Conservation (phyloP, 2,113 vertebrate genomes). For the Suncus etruscus region DNA sequence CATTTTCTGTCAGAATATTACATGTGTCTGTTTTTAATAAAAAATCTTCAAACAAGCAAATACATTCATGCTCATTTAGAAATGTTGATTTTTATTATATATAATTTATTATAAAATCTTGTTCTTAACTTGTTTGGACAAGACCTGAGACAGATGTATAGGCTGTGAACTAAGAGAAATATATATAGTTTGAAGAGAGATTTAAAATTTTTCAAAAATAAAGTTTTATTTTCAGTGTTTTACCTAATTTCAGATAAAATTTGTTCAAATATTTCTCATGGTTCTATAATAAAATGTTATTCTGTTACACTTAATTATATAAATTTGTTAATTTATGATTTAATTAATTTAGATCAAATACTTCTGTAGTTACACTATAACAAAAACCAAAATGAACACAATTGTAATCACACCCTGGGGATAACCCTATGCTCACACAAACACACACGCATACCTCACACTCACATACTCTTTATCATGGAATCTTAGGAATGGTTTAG, state of each 20-base stretch:
- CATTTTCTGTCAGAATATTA: background rate
- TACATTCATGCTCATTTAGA: background rate
- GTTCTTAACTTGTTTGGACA: background rate
- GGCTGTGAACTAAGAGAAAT: background rate
- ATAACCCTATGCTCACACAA: background rate
- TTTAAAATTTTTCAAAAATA: background rate
- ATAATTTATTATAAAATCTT: background rate
- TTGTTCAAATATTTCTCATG: background rate
- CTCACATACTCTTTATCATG: background rate
- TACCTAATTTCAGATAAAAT: background rate
- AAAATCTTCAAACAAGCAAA: background rate
- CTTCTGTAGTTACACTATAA: background rate
- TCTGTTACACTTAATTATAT: background rate
- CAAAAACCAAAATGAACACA: background rate
- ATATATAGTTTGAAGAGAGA: background rate
- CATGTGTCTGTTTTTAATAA: background rate
- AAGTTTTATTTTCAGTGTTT: background rate
- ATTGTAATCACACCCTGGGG: background rate
- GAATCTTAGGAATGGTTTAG: background rate
- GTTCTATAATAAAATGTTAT: background rate
- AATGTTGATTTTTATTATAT: background rate
- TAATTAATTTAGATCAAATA: background rate
- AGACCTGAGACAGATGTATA: background rate
- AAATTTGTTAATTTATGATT: background rate
- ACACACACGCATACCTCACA: background rate